Conservation (phyloP, 2,113 vertebrate genomes). For the Athene cunicularia region DNA sequence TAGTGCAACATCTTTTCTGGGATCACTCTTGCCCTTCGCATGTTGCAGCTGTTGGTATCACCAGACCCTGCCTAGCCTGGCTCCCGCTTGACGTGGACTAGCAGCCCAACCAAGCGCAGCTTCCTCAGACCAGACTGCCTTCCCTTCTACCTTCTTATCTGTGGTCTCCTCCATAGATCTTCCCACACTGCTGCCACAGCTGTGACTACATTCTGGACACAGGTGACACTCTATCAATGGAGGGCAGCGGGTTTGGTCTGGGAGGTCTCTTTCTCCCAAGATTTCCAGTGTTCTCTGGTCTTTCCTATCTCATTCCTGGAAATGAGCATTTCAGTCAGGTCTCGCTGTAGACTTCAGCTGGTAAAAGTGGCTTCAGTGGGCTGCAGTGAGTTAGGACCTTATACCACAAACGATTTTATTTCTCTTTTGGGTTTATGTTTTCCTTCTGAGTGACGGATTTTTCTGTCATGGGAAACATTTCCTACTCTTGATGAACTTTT, state of each 20-base stretch:
- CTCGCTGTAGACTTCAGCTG: neutral
- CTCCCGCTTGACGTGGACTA: neutral
- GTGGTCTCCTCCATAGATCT: neutral
- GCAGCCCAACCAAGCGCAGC: neutral
- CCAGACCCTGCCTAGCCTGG: neutral
- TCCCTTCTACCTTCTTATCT: neutral
- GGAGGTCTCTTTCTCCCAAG: neutral
- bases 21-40: neutral
- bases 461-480: neutral
- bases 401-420: neutral
- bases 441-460: neutral
- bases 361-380: neutral
- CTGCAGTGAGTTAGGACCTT: neutral
- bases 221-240: neutral
- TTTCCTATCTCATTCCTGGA: neutral
- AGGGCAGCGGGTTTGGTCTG: neutral
- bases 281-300: neutral
- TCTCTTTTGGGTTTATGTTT: neutral
- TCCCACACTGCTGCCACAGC: neutral
- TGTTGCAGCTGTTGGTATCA: neutral
- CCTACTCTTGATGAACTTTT: neutral
- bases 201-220: neutral
- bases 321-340: neutral
- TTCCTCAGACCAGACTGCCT: accelerated
- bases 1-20: neutral